Evolutionary conservation across 2,888 invertebrate species (phyloP), one percentile per base, ranked within the genome.

Genomic region (Zygogramma bicolorata): DNA sequence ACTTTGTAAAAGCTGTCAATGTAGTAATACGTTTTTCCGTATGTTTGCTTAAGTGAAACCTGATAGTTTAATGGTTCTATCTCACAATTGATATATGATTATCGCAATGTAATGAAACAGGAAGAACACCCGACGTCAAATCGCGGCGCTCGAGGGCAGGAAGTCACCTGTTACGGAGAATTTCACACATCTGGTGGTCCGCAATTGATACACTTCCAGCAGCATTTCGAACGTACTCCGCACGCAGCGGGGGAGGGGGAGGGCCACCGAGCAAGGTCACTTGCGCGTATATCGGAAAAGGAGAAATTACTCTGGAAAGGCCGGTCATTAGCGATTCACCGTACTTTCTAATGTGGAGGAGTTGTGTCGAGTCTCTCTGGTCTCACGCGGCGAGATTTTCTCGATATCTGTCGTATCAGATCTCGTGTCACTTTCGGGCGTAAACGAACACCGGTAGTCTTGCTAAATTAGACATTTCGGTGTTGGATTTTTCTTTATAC

Each of bases 271-370:
- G 40, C 40, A 34, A 62, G 62, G 62, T 25, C 62, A 42, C n/a
- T 27, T 42, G 42, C 34, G 15, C 22, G 22, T 34, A 61, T 40
- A 62, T 42, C 40, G 27, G 7, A 42, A 42, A 58, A 71, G 67
- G 73, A 74, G 73, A 74, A 74, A 74, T 75, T 75, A 73, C 75
- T 70, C 67, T 75, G 57, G 66, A 73, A 75, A 73, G 57, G 71
- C 74, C n/a, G 46, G 69, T 74, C 65, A 65, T 70, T 68, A 71
- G 42, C 31, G 42, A 70, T 71, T 70, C 70, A 73, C 71, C 65
- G 71, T 67, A 74, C 75, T 75, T 75, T 75, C 75, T 75, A 75
- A 75, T 75, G 75, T 74, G 75, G 71, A 69, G 75, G 75, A 74
- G 75, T 42, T 74, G 25, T n/a, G n/a, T n/a, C n/a, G n/a, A n/a